Evolutionary conservation across 1,140 invertebrate genomes (phyloP), one percentile per base, ranked within the genome.

Genomic region (Heliothis subflexa): DNA sequence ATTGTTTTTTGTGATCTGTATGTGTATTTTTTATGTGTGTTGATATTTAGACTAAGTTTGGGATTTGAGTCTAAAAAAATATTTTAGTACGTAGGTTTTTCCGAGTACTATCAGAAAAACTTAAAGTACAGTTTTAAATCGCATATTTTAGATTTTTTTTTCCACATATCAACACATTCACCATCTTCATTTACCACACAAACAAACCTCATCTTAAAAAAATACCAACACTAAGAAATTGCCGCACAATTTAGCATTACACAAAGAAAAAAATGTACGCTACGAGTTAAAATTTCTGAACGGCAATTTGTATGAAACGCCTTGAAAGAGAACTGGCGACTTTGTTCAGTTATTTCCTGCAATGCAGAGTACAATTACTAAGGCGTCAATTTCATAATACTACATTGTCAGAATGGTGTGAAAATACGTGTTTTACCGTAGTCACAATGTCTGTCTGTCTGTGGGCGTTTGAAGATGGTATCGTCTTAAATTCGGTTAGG

Each of bases 301-400:
- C 61, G 61, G 61, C 33, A 64, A 61, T 61, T 61, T 61, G 28
- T 14, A 40, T 18, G 61, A 62, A 62, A 16, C 47, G 61, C 40
- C 18, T 18, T 9, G 45, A 64, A 64, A 40, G 45, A 40, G 61
- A 64, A 45, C 61, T 16, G 40, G 61, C 61, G 61, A 64, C 61
- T 47, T 47, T 64, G 61, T 64, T 64, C 61, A 64, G 61, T 64
- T 64, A 64, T 64, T 64, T 64, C 61, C 61, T 64, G 61, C 33
- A 64, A 64, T 64, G 61, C 61, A 64, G 61, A 64, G 61, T n/a
- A 40, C 61, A 64, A 64, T 64, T 64, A 64, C 61, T 64, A 64
- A 64, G 33, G 61, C 61, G 61, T 64, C 61, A 64, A 64, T 64
- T 64, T 64, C 61, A 64, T 64, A 64, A 64, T 64, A 40, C 18